Percentiles rank a stretch among this genome's conserved stretches.
Evolutionary conservation across 2,888 invertebrate species (phyloP).

Genomic region (Pterostichus madidus): DNA sequence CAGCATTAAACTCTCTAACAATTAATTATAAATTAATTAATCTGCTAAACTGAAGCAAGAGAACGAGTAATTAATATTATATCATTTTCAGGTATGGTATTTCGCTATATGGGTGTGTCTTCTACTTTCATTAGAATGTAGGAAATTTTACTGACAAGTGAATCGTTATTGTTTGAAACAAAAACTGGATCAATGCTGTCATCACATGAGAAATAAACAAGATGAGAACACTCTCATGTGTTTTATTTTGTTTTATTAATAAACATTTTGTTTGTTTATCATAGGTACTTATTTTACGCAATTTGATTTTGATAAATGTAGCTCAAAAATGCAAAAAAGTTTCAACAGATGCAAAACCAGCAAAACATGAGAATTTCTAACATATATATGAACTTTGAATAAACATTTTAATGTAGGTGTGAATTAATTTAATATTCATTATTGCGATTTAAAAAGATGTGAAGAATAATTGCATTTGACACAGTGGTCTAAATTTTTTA

Average conservation of each 20-base stretch:
- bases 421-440: too few relatives aligned
- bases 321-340: too few relatives aligned
- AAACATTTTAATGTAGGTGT: too few relatives aligned
- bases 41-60: background rate
- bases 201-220: conserved; percentile 20
- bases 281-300: background rate
- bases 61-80: conserved; percentile 10
- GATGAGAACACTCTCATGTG: conserved; percentile 22
- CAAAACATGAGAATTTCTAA: too few relatives aligned
- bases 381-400: too few relatives aligned
- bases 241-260: conserved; percentile 11
- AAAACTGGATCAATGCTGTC: conserved; percentile 30
- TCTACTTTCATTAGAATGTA: conserved; percentile 32
- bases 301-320: background rate
- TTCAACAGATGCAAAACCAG: too few relatives aligned
- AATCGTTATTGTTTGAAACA: conserved; percentile 28
- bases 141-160: conserved; percentile 24
- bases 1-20: conserved; percentile 27
- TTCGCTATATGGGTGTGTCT: background rate
- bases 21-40: conserved; percentile 25
- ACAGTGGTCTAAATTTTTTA: background rate
- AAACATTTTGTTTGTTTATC: background rate
- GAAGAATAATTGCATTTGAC: conserved; percentile 2
- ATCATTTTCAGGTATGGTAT: conserved; percentile 27
- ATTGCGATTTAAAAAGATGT: background rate